A percentile compares a stretch with the other conserved stretches of the same genome.
phyloP scores from a whole-genome alignment of 2,797 vertebrate species.

The Diplodus puntazzo region DNA sequence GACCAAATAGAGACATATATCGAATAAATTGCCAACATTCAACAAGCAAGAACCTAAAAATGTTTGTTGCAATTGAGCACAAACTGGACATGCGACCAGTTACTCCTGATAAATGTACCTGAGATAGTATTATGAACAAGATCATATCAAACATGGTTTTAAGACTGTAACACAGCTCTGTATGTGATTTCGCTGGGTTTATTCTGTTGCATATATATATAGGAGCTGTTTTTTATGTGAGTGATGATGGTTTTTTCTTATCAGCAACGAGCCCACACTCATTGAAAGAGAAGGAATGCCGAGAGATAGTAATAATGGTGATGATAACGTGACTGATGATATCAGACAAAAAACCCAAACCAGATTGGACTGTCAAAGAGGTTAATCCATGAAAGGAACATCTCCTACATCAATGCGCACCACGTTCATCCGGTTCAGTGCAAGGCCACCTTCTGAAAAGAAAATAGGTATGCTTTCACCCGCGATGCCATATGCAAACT shows the following conservation, averaged over 20 bases:
- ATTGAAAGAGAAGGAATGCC: slow-evolving; percentile 36
- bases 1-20: slow-evolving; percentile 18
- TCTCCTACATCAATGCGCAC: slow-evolving; percentile 36
- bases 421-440: slow-evolving; percentile 18
- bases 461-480: background rate
- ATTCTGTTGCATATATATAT: slow-evolving; percentile 29
- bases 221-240: slow-evolving; percentile 56
- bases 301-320: slow-evolving; percentile 53
- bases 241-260: slow-evolving; percentile 50
- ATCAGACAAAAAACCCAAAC: slow-evolving; percentile 31
- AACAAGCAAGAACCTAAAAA: slow-evolving; percentile 54
- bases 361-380: slow-evolving; percentile 48
- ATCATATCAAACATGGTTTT: slow-evolving; percentile 31
- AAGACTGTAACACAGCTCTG: slow-evolving; percentile 53
- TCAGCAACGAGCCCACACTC: slow-evolving; percentile 44
- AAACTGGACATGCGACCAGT: slow-evolving; percentile 66
- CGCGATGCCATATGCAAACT: slow-evolving; percentile 13
- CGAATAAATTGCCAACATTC: slow-evolving; percentile 24
- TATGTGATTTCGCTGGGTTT: slow-evolving; percentile 45
- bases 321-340: slow-evolving; percentile 51
- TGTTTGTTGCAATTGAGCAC: slow-evolving; percentile 86
- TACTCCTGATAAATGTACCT: slow-evolving; percentile 54
- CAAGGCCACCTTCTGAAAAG: slow-evolving; percentile 21
- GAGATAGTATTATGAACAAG: slow-evolving; percentile 52
- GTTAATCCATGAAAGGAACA: slow-evolving; percentile 66